phyloP scores from a whole-genome alignment of 2,797 vertebrate genomes.

The Megaceryle alcyon region DNA sequence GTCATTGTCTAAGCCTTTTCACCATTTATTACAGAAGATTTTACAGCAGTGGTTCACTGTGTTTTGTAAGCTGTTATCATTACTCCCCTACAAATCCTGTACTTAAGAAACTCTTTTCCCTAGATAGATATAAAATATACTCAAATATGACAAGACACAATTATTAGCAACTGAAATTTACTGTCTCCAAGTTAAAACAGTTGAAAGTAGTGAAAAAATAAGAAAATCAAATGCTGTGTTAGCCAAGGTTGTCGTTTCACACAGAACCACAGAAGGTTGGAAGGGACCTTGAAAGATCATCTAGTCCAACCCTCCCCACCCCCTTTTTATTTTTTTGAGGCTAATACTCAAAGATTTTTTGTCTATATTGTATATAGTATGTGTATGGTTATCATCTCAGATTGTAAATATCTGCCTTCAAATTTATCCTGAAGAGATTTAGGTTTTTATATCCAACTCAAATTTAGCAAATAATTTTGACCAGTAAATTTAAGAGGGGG shows the following conservation, averaged over 20 bases:
- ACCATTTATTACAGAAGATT: background rate
- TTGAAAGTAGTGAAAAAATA: background rate
- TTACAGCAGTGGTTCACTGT: background rate
- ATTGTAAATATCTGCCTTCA: background rate
- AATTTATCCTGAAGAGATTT: background rate
- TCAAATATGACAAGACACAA: background rate
- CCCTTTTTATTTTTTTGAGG: background rate
- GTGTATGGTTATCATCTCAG: background rate
- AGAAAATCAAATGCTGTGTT: background rate
- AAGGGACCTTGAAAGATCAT: too few species aligned
- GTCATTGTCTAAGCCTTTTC: background rate
- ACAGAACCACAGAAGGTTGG: too few species aligned
- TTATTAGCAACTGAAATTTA: conserved; percentile 16
- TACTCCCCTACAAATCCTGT: background rate
- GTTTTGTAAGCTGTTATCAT: background rate
- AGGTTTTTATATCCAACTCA: background rate
- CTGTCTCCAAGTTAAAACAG: background rate
- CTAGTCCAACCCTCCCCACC: too few species aligned
- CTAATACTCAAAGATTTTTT: background rate
- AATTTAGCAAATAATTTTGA: background rate
- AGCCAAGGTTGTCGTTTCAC: background rate
- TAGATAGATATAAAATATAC: background rate
- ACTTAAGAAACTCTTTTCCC: background rate
- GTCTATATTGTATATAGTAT: background rate
- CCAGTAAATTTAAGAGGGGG: background rate